Evolutionary conservation across 2,797 vertebrate species (phyloP).

Genomic region (Chelonia mydas): DNA sequence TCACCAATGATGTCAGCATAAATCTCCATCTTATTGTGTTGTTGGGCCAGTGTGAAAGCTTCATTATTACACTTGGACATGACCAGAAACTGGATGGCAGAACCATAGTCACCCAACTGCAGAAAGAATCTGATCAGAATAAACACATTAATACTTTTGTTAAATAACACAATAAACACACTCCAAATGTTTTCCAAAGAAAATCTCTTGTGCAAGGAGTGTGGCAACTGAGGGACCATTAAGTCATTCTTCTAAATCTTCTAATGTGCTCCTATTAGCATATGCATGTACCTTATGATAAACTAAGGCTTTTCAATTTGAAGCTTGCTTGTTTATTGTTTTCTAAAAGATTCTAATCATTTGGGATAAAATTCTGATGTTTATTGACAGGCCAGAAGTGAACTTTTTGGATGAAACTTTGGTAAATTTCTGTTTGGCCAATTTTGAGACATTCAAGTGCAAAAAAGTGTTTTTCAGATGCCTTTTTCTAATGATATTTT

Average conservation of each 20-base stretch:
- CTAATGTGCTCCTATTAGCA: not conserved
- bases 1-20: slow-evolving; percentile 97
- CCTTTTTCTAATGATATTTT: not conserved
- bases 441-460: not conserved
- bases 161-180: not conserved
- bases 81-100: slow-evolving; percentile 97
- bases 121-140: slow-evolving; percentile 90
- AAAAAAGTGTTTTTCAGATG: not conserved
- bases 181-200: not conserved
- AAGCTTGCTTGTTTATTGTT: not conserved
- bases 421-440: not conserved
- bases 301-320: not conserved
- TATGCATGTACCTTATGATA: not conserved
- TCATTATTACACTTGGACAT: slow-evolving; percentile 97
- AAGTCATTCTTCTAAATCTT: not conserved
- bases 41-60: slow-evolving; percentile 96
- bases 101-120: slow-evolving; percentile 92
- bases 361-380: not conserved
- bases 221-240: not conserved
- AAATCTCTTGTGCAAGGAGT: not conserved
- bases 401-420: not conserved
- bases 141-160: slow-evolving; percentile 24
- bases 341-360: not conserved
- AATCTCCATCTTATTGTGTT: slow-evolving; percentile 97
- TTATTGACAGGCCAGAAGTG: not conserved